These are phyloP conservation scores for Melanotaenia parkinsoni DNA, from an alignment of 2,797 vertebrate species.

Conservation along the genomic window DNA sequence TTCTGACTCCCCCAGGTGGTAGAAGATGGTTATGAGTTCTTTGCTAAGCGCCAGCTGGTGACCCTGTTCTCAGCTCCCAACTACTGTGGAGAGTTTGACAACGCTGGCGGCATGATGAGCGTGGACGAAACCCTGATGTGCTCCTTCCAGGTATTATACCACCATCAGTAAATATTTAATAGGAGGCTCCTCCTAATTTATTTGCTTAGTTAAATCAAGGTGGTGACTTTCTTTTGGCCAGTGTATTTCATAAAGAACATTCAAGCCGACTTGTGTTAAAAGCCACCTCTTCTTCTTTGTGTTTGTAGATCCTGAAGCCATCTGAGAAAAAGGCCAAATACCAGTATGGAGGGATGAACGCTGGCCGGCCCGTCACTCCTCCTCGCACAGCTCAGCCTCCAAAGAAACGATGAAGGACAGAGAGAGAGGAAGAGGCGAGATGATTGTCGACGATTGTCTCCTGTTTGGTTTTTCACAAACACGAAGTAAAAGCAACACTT, in stretches of 20 bases:
- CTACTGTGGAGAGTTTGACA: slow-evolving; percentile 97
- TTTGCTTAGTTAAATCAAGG: too few species aligned
- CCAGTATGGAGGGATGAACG: slow-evolving; percentile 87
- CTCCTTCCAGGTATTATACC: slow-evolving; percentile 89
- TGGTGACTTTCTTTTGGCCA: too few species aligned
- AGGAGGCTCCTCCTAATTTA: too few species aligned
- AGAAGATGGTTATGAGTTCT: slow-evolving; percentile 96
- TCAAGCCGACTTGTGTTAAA: background rate
- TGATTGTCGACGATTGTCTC: slow-evolving; percentile 26
- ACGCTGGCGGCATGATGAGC: slow-evolving; percentile 96
- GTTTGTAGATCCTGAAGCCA: slow-evolving; percentile 85
- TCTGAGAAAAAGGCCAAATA: slow-evolving; percentile 90
- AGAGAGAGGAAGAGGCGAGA: slow-evolving; percentile 13
- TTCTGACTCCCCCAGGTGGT: slow-evolving; percentile 86
- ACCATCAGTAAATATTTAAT: too few species aligned
- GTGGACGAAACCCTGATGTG: slow-evolving; percentile 97
- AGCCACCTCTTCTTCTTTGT: background rate
- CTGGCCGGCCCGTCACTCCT: slow-evolving; percentile 84
- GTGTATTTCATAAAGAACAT: background rate
- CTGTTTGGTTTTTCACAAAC: slow-evolving; percentile 27
- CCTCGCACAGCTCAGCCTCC: slow-evolving; percentile 86
- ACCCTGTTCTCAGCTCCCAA: slow-evolving; percentile 96
- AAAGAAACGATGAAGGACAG: slow-evolving; percentile 83
- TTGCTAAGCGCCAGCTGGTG: slow-evolving; percentile 94
- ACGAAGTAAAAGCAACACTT: slow-evolving; percentile 10